Conservation (phyloP, 1,140 invertebrate species). For the Agrypnia vestita region DNA sequence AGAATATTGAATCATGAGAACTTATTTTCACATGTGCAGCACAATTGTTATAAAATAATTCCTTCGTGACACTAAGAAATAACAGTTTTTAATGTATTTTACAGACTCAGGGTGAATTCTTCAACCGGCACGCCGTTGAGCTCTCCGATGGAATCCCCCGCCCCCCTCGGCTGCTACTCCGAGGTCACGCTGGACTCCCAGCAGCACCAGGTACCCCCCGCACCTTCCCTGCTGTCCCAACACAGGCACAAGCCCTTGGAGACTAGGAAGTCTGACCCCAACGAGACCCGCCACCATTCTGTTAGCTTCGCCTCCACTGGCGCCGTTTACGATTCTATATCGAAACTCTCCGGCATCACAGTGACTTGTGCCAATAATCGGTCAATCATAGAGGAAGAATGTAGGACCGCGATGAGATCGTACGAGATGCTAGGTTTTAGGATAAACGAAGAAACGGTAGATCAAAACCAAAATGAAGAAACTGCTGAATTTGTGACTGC, state of each 20-base stretch:
- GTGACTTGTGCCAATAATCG: slow-evolving; percentile 65
- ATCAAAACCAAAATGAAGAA: slow-evolving; percentile 46
- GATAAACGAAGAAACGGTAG: slow-evolving; percentile 48
- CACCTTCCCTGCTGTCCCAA: slow-evolving; percentile 68
- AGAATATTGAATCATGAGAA: no score
- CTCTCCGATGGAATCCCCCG: slow-evolving; percentile 81
- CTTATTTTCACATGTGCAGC: no score
- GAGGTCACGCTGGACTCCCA: slow-evolving; percentile 77
- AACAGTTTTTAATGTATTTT: slow-evolving; percentile 51
- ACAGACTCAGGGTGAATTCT: slow-evolving; percentile 81
- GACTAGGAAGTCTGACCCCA: slow-evolving; percentile 54
- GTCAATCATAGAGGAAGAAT: slow-evolving; percentile 67
- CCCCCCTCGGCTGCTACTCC: slow-evolving; percentile 76
- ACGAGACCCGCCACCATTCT: slow-evolving; percentile 66
- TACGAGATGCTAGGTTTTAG: slow-evolving; percentile 45
- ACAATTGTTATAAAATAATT: not conserved
- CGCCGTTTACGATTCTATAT: slow-evolving; percentile 63
- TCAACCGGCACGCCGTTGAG: slow-evolving; percentile 76
- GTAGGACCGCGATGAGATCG: slow-evolving; percentile 60
- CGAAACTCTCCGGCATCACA: slow-evolving; percentile 61
- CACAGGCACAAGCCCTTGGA: slow-evolving; percentile 63
- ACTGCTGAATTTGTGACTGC: slow-evolving; percentile 47
- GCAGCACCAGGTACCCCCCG: slow-evolving; percentile 74
- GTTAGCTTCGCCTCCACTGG: slow-evolving; percentile 70
- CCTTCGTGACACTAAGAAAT: not conserved